Evolutionary conservation across 2,888 invertebrate species (phyloP).

Genomic region (Tryphoninae sp.): DNA sequence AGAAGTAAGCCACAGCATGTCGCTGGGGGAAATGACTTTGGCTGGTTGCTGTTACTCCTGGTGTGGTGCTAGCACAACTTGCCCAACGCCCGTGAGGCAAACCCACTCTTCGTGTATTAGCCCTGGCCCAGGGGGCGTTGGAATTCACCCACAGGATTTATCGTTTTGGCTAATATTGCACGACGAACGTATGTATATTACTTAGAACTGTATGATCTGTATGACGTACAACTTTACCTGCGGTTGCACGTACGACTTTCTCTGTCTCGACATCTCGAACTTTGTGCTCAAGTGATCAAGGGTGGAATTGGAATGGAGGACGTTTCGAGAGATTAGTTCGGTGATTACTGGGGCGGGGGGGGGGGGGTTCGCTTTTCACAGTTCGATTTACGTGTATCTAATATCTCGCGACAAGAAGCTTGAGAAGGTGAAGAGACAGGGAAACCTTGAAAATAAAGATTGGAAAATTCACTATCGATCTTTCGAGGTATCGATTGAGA

Average conservation of each 20-base stretch:
- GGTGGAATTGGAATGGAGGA: neutral
- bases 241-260: neutral
- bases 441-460: neutral
- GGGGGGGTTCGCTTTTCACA: too few relatives aligned
- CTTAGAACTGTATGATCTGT: constrained; percentile 35
- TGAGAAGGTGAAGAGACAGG: neutral
- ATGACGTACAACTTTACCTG: constrained; percentile 27
- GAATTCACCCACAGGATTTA: constrained; percentile 67
- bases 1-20: constrained; percentile 30
- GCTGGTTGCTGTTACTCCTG: constrained; percentile 57
- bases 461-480: neutral
- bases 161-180: constrained; percentile 70
- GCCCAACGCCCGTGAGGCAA: constrained; percentile 46
- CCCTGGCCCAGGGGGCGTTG: constrained; percentile 9
- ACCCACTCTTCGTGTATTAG: constrained; percentile 27
- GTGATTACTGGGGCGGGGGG: neutral
- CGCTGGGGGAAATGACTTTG: constrained; percentile 65
- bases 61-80: constrained; percentile 32
- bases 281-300: constrained; percentile 20
- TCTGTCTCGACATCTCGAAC: constrained; percentile 8
- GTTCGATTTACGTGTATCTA: neutral
- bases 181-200: constrained; percentile 10
- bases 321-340: neutral
- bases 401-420: neutral
- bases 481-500: neutral